Evolutionary conservation across 2,888 invertebrate genomes (phyloP).

Genomic region (Eudasyphora cyanicolor): DNA sequence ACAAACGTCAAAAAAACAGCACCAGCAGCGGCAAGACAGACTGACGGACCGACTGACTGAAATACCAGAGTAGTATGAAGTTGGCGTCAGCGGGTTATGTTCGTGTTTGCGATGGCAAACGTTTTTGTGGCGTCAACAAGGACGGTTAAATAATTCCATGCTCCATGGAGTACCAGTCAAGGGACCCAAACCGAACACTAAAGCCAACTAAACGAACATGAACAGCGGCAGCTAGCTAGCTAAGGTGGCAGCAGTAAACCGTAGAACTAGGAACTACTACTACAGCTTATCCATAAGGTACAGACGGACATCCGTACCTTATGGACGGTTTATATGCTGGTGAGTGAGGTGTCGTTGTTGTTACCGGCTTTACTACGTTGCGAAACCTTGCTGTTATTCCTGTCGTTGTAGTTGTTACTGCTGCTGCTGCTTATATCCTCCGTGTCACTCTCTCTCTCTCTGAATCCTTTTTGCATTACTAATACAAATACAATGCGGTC

Average conservation of each 20-base stretch:
- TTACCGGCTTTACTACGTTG: conserved; percentile 46
- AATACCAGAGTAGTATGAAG: conserved; percentile 53
- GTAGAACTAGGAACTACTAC: neutral
- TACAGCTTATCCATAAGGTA: neutral
- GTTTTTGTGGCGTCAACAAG: conserved; percentile 54
- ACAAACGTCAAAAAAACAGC: too few relatives aligned
- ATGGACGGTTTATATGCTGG: neutral
- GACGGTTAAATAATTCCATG: conserved; percentile 39
- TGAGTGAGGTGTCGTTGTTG: conserved; percentile 28
- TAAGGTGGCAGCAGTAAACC: too few relatives aligned
- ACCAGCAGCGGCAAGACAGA: neutral
- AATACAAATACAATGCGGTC: conserved; percentile 43
- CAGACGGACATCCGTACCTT: neutral
- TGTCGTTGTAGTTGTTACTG: too few relatives aligned
- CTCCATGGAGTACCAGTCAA: neutral
- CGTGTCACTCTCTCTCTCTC: too few relatives aligned
- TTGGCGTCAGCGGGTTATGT: conserved; percentile 61
- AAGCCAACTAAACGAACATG: neutral
- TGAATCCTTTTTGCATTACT: neutral
- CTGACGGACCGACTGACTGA: neutral
- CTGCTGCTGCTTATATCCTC: neutral
- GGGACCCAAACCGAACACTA: conserved; percentile 11
- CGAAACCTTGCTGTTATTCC: conserved; percentile 18
- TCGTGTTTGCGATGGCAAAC: conserved; percentile 50
- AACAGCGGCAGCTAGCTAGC: neutral